A percentile compares a stretch with the other conserved stretches of the same genome.
Conservation (phyloP, 2,888 invertebrate species). For the Chaitophorus viminalis region DNA sequence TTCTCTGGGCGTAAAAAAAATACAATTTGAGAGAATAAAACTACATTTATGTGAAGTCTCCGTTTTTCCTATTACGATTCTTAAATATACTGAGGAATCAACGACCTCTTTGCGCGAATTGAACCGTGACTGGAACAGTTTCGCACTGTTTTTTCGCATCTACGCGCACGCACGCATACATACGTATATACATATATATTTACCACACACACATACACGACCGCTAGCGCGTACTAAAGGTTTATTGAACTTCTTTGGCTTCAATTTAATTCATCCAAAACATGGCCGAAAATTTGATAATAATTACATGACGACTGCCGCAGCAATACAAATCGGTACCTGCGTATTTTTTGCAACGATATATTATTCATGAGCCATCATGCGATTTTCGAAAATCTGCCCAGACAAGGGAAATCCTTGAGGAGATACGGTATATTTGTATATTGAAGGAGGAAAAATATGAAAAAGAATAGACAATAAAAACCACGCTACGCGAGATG, state of each 20-base stretch:
- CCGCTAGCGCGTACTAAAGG: conserved; percentile 11
- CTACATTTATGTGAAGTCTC: conserved; percentile 20
- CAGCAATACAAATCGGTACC: background rate
- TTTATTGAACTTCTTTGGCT: conserved; percentile 56
- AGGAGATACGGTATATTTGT: conserved; percentile 35
- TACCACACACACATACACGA: background rate
- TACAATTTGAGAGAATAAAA: conserved; percentile 18
- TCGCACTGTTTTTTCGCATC: conserved; percentile 58
- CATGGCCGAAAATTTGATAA: conserved; percentile 46
- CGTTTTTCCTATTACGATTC: conserved; percentile 27
- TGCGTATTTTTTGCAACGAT: conserved; percentile 7
- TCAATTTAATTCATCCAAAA: conserved; percentile 34
- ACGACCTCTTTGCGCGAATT: conserved; percentile 60
- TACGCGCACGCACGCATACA: background rate
- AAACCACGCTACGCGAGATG: conserved; percentile 15
- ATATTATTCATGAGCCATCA: background rate
- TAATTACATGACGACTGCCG: conserved; percentile 4
- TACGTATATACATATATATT: background rate
- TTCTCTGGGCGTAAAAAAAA: background rate
- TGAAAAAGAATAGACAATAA: conserved; percentile 36
- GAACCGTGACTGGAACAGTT: conserved; percentile 61
- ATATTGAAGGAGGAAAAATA: conserved; percentile 10
- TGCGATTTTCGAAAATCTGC: conserved; percentile 6
- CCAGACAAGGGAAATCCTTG: conserved; percentile 45
- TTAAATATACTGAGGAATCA: conserved; percentile 48